Base-by-base conservation (phyloP, 1,140 invertebrate species). In the Drosophila ambigua region DNA sequence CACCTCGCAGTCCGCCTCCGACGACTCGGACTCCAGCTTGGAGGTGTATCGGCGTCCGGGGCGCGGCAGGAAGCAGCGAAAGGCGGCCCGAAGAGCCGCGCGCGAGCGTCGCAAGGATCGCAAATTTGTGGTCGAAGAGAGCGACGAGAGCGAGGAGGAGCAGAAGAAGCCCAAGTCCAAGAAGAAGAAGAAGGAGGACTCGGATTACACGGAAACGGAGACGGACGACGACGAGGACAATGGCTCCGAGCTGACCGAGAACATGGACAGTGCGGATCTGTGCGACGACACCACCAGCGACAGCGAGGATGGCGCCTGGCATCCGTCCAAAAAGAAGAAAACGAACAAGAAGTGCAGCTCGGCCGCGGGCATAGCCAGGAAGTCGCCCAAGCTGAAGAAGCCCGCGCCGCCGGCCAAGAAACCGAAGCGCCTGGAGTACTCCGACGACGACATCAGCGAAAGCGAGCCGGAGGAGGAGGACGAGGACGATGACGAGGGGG, bases 221-320 rank as follows among this genome's bases (percentile, higher is more conserved):
- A 78, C 83, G 0, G 80, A 81, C 2, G 95, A 95, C 0, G 94
- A 94, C 26, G 93, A 93, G 24, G 93, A 93, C 23, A 93, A 94
- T 44, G 68, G 83, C 1, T 90, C 88, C 0, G 93, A 93, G 44
- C 72, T 92, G 5, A 93, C 93, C 23, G 94, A 94, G 11, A 93
- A 93, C 8, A 93, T 95, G 57, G 94, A 95, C 26, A 94, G 94
- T 43, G 94, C 94, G 50, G 93, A 93, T 67, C 92, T 93, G 15
- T 92, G 91, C 35, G 91, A 92, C 58, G 91, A 92, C 55, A 90
- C 89, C 0, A 87, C 88, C 4, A 91, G 85, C 26, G 89, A 91
- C 6, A 91, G 83, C 28, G 89, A 77, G 0, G 91, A 92, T 50
- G 82, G 90, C 6, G 71, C 69, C 51, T 92, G 91, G 91, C 63